phyloP scores from a whole-genome alignment of 2,888 invertebrate genomes.

The Selenia dentaria region DNA sequence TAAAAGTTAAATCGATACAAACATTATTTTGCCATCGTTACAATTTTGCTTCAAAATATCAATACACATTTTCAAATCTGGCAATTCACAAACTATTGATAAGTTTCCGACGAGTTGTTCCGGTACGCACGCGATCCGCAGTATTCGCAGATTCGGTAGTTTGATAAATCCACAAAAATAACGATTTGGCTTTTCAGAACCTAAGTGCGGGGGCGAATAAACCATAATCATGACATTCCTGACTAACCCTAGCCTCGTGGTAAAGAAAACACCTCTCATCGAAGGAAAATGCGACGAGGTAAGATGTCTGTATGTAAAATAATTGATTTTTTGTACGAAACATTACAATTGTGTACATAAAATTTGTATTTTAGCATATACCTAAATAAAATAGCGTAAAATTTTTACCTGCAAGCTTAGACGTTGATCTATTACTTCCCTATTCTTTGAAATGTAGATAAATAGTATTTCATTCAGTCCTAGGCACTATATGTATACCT shows the following conservation, averaged over 20 bases:
- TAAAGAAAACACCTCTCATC: slow-evolving; percentile 89
- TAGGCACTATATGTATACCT: too few relatives aligned
- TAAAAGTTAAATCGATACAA: slow-evolving; percentile 10
- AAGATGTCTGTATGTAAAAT: too few relatives aligned
- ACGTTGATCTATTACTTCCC: too few relatives aligned
- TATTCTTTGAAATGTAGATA: too few relatives aligned
- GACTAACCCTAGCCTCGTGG: slow-evolving; percentile 87
- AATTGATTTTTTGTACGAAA: too few relatives aligned
- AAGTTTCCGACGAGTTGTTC: slow-evolving; percentile 28
- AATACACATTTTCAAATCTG: slow-evolving; percentile 29
- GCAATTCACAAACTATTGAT: slow-evolving; percentile 42
- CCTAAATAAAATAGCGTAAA: too few relatives aligned
- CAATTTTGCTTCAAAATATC: background rate
- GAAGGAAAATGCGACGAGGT: slow-evolving; percentile 58
- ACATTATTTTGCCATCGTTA: slow-evolving; percentile 29
- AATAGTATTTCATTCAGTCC: too few relatives aligned
- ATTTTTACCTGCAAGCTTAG: too few relatives aligned
- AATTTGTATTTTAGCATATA: too few relatives aligned
- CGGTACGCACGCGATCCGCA: slow-evolving; percentile 10
- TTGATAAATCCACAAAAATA: slow-evolving; percentile 14
- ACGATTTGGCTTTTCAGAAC: background rate
- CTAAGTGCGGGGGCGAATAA: slow-evolving; percentile 17
- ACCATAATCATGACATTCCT: slow-evolving; percentile 89
- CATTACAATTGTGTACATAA: too few relatives aligned
- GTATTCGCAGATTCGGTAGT: slow-evolving; percentile 22